Conservation (phyloP, 2,113 vertebrate genomes). For the pig (Sus scrofa) region DNA sequence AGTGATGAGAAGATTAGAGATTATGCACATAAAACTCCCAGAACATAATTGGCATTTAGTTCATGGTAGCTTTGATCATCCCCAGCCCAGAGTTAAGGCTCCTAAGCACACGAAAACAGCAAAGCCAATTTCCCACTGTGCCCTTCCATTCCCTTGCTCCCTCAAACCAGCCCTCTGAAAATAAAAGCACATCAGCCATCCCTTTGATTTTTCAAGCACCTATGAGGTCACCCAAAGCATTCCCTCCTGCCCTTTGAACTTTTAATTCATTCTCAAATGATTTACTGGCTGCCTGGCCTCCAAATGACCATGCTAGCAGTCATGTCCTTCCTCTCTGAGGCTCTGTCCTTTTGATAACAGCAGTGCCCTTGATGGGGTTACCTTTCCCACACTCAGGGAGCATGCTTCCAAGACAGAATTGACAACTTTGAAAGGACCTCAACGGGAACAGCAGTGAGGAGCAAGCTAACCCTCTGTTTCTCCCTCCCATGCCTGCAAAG, state of each 20-base stretch:
- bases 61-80: slow-evolving; percentile 63
- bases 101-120: slow-evolving; percentile 56
- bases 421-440: slow-evolving; percentile 32
- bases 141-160: slow-evolving; percentile 53
- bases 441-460: neutral
- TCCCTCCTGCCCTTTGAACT: slow-evolving; percentile 76
- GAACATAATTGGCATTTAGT: slow-evolving; percentile 53
- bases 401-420: slow-evolving; percentile 27
- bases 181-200: slow-evolving; percentile 67
- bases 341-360: slow-evolving; percentile 68
- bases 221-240: slow-evolving; percentile 76
- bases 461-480: neutral
- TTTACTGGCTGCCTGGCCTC: slow-evolving; percentile 79
- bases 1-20: slow-evolving; percentile 63
- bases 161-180: slow-evolving; percentile 59
- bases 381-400: slow-evolving; percentile 41
- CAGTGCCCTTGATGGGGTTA: slow-evolving; percentile 34
- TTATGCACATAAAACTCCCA: slow-evolving; percentile 34
- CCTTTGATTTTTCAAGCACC: slow-evolving; percentile 82
- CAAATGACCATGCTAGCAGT: slow-evolving; percentile 70
- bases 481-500: slow-evolving; percentile 18
- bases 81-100: slow-evolving; percentile 19
- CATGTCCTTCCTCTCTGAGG: slow-evolving; percentile 63
- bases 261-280: slow-evolving; percentile 81
- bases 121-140: slow-evolving; percentile 66